Evolutionary conservation across 2,113 vertebrate species (phyloP).

Genomic region (Aptenodytes patagonicus): DNA sequence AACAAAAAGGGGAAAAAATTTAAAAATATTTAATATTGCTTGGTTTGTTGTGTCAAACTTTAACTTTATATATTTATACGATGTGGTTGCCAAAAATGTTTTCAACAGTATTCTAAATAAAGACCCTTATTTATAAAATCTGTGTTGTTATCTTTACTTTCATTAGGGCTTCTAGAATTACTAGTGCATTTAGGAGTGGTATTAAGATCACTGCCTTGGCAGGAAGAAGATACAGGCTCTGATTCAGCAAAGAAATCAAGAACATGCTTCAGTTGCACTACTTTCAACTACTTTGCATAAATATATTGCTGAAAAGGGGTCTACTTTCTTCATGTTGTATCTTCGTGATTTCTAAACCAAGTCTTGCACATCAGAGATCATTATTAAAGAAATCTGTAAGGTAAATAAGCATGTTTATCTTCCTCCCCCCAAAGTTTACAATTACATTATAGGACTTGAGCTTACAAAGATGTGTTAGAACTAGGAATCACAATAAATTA

Average conservation of each 20-base stretch:
- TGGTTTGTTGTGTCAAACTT: constrained; percentile 89
- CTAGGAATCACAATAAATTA: not conserved
- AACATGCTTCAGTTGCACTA: not conserved
- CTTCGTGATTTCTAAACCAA: not conserved
- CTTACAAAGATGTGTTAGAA: not conserved
- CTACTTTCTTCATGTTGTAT: not conserved
- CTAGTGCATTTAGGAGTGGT: constrained; percentile 20
- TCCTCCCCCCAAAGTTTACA: not conserved
- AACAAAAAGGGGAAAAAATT: not conserved
- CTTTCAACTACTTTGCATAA: not conserved
- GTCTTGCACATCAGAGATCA: not conserved
- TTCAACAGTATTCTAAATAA: constrained; percentile 82
- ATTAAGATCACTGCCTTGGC: constrained; percentile 25
- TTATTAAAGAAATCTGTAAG: not conserved
- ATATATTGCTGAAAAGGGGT: not conserved
- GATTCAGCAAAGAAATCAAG: constrained; percentile 42
- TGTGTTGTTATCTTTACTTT: constrained; percentile 47
- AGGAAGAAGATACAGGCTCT: constrained; percentile 49
- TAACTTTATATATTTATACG: constrained; percentile 95
- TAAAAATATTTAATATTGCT: constrained; percentile 88
- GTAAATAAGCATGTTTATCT: not conserved
- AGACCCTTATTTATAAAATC: constrained; percentile 88
- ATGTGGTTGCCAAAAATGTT: constrained; percentile 80
- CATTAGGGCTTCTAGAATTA: constrained; percentile 57
- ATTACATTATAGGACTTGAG: not conserved